Evolutionary conservation across 2,113 vertebrate species (phyloP), one percentile per base, ranked within the genome.

Genomic region (Brachirus orientalis): DNA sequence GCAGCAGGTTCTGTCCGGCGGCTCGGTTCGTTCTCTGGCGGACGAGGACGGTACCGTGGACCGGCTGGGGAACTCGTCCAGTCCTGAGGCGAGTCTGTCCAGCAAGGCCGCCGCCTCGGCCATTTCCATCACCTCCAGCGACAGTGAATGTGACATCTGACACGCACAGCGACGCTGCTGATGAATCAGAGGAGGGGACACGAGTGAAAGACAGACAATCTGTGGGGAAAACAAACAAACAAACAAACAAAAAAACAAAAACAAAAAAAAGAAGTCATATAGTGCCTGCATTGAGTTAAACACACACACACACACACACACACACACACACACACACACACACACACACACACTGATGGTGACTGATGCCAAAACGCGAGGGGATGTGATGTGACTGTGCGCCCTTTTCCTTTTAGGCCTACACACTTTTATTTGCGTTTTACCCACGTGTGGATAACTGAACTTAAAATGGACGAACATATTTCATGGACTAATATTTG

Each of bases 121-220:
- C 82, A 99, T 99, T 93, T 99, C 97, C 92, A 99, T 99, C 95
- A 98, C 97, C 79, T 99, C 97, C 89, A 98, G 96, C 92, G 97
- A 98, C 94, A 99, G 97, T 89, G 97, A 99, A 94, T 96, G 97
- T 93, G 97, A 99, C 93, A 97, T 99, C 94, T 98, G 40, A 43
- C 11, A 14, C 11, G 40, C 1, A 12, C 7, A 33, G 76, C 75
- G 63, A 76, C 38, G 68, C 65, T 55, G 68, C 77, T 62, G 72
- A 85, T 63, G 84, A 74, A 75, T 80, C 6, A 67, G 40, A 66
- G 65, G 80, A 67, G 69, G 75, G 86, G 82, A 90, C 51, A 50
- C 88, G 75, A 87, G 90, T 41, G 77, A 90, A 72, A 93, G 91
- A 94, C 91, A 87, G 91, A 94, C 91, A 87, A 93, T 92, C 90